Conservation (phyloP, 1,140 invertebrate species). For the Streblospio benedicti region DNA sequence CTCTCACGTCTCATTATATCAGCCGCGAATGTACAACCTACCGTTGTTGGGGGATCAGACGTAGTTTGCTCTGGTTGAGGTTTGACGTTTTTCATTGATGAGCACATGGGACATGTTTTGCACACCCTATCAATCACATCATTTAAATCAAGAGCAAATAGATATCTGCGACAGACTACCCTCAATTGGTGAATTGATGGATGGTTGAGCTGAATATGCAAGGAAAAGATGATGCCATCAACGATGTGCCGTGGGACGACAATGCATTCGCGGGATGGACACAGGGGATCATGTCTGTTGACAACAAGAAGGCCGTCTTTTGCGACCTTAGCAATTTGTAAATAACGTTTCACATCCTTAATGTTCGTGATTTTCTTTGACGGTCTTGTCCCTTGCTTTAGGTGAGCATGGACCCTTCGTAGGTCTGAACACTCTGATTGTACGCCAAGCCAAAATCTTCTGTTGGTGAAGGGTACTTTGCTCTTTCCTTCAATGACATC, state of each 20-base stretch:
- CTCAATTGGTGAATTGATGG: conserved; percentile 15
- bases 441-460: conserved; percentile 15
- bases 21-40: neutral
- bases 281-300: conserved; percentile 2
- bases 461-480: conserved; percentile 14
- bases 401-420: conserved; percentile 18
- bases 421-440: conserved; percentile 20
- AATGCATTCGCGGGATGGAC: conserved; percentile 5
- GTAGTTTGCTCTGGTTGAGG: too few species aligned
- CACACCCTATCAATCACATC: conserved; percentile 5
- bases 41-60: neutral
- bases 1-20: neutral
- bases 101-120: conserved; percentile 12
- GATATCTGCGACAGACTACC: conserved; percentile 11
- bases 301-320: conserved; percentile 25
- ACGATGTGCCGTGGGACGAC: conserved; percentile 19
- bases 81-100: too few species aligned
- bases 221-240: conserved; percentile 17
- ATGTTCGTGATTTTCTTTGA: conserved; percentile 22
- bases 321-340: conserved; percentile 18
- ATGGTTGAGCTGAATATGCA: conserved; percentile 20
- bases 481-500: neutral
- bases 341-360: conserved; percentile 19
- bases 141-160: conserved; percentile 21
- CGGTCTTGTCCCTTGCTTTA: conserved; percentile 21